Conservation (phyloP, 1,140 invertebrate species). For the Epicauta chinensis region DNA sequence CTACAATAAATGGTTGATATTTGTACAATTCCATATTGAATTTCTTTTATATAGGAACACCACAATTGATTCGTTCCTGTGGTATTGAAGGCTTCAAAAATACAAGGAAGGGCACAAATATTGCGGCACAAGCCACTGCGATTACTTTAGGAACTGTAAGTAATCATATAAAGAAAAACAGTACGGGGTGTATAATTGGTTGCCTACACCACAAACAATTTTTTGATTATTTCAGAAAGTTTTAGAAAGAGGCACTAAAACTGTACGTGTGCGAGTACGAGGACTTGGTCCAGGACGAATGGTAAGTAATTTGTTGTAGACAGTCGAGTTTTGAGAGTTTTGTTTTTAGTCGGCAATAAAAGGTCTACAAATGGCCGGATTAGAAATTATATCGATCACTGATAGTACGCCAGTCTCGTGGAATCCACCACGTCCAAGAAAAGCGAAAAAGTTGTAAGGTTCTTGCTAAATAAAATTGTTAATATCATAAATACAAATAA, state of each 20-base stretch:
- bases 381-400: constrained; percentile 85
- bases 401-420: constrained; percentile 79
- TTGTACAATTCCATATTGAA: not conserved
- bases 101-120: constrained; percentile 89
- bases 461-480: too few species aligned
- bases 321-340: constrained; percentile 36
- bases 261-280: constrained; percentile 65
- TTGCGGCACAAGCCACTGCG: constrained; percentile 91
- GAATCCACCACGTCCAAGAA: constrained; percentile 67
- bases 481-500: too few species aligned
- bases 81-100: constrained; percentile 93
- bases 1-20: constrained; percentile 5
- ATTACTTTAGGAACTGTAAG: constrained; percentile 65
- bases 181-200: constrained; percentile 9
- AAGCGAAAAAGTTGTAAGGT: constrained; percentile 64
- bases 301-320: constrained; percentile 48
- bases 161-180: not conserved
- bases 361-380: constrained; percentile 82
- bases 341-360: constrained; percentile 85
- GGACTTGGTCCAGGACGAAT: constrained; percentile 84
- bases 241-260: constrained; percentile 63
- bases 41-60: constrained; percentile 44
- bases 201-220: constrained; percentile 3
- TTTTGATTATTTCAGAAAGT: constrained; percentile 57
- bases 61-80: constrained; percentile 61